Evolutionary conservation across 2,888 invertebrate genomes (phyloP).

Genomic region (Physocephala rufipes): DNA sequence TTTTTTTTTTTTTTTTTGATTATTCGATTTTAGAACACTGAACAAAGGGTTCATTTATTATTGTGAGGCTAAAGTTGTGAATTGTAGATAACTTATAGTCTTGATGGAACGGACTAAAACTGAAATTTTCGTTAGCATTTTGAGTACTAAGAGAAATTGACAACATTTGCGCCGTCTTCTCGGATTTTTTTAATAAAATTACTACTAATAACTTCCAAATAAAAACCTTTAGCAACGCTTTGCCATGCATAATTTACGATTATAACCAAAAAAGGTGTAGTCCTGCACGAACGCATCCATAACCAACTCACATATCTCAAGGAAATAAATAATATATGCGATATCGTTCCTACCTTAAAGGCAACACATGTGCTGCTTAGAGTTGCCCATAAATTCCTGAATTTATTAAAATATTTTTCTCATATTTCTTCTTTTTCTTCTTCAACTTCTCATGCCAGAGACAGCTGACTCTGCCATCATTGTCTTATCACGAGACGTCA

Average conservation of each 20-base stretch:
- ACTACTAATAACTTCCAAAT: too few relatives aligned
- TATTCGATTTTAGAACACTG: too few relatives aligned
- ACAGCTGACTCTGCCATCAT: neutral
- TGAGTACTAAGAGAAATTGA: too few relatives aligned
- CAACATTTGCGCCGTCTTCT: too few relatives aligned
- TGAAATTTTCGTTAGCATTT: too few relatives aligned
- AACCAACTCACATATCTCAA: neutral
- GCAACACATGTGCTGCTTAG: neutral
- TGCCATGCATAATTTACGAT: constrained; percentile 13
- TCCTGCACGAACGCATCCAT: neutral
- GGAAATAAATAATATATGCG: neutral
- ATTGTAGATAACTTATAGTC: too few relatives aligned
- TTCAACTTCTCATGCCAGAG: neutral
- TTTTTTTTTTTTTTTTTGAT: too few relatives aligned
- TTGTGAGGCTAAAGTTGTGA: too few relatives aligned
- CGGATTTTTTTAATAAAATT: too few relatives aligned
- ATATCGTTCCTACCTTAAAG: neutral
- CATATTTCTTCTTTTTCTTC: neutral
- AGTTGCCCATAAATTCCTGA: constrained; percentile 11
- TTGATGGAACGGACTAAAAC: too few relatives aligned
- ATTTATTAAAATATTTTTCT: constrained; percentile 12
- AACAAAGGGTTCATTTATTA: too few relatives aligned
- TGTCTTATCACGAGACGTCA: neutral
- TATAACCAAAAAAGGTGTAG: constrained; percentile 1
- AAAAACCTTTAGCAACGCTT: too few relatives aligned